These are phyloP conservation scores for Ptiloglossa arizonensis DNA, from an alignment of 1,140 invertebrate species.

Conservation along the genomic window DNA sequence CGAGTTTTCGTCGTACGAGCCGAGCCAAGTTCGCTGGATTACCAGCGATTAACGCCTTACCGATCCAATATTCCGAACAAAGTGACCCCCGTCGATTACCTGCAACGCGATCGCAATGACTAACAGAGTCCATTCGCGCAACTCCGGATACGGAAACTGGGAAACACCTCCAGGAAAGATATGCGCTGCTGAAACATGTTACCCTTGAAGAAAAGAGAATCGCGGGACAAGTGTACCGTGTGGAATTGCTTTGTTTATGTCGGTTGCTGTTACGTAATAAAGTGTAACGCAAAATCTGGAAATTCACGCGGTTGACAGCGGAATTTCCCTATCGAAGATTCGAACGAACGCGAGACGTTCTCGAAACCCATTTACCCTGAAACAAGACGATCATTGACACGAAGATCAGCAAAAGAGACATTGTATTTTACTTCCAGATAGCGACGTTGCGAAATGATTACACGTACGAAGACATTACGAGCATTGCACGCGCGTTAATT, in stretches of 20 bases:
- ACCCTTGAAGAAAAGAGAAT: conserved; percentile 38
- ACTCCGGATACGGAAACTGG: conserved; percentile 13
- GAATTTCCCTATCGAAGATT: not conserved
- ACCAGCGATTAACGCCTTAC: not conserved
- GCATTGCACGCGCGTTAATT: not conserved
- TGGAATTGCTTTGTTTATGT: not conserved
- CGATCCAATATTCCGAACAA: not conserved
- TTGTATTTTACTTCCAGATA: not conserved
- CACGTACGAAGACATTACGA: not conserved
- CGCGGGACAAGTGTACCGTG: not conserved
- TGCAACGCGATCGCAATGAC: not conserved
- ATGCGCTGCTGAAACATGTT: conserved; percentile 27
- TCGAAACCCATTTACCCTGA: too few species aligned
- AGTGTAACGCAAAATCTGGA: not conserved
- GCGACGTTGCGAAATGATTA: not conserved
- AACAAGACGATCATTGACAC: too few species aligned
- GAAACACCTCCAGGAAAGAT: not conserved
- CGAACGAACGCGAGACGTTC: not conserved
- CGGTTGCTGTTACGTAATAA: not conserved
- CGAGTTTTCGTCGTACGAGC: not conserved
- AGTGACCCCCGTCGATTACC: not conserved
- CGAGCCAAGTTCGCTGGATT: not conserved
- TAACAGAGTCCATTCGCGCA: conserved; percentile 14
- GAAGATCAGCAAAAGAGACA: not conserved
- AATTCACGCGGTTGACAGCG: not conserved